Evolutionary conservation across 2,888 invertebrate species (phyloP), one percentile per base, ranked within the genome.

Genomic region (Pinctada fucata): DNA sequence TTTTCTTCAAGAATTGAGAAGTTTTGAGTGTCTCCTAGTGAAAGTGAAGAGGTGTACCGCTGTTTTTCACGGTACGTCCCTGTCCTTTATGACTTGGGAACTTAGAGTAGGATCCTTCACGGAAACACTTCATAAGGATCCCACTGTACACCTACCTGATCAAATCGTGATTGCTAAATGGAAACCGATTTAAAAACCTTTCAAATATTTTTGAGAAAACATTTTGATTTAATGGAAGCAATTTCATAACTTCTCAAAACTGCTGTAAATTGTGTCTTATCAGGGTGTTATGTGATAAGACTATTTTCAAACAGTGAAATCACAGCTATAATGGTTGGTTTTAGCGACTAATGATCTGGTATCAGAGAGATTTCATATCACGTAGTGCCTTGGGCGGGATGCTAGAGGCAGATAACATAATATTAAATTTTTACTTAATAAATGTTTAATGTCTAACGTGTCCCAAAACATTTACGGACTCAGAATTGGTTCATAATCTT

Each of bases 281-380:
- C 58, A 10, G 58, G 13, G 13, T 58, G 58, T 58, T 58, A 10
- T 10, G 6, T 10, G 58, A 58, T 58, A 58, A 58, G 13, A 58
- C 6, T 58, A 13, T 58, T 58, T 58, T 58, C 58, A 58, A 58
- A 58, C 58, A 58, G 58, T 58, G 58, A 58, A 58, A 58, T 58
- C 58, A 58, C 58, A 10, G 58, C 58, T 58, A 13, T 58, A 10
- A 58, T 58, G 6, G 58, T 13, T 10, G 13, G 58, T 58, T 58
- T 58, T 58, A 6, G 8, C 6, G 6, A 58, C 58, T 58, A 10
- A 58, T 58, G 8, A 58, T 6, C 13, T 1, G 13, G 58, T 10
- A 58, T 58, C 8, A 6, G 58, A 58, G 6, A 58, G 8, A 58
- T 13, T 58, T 13, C 8, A 58, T 31, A 13, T 6, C 13, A 58